These are phyloP conservation scores for Drosophila eugracilis DNA, from an alignment of 1,140 invertebrate species.

Conservation along the genomic window DNA sequence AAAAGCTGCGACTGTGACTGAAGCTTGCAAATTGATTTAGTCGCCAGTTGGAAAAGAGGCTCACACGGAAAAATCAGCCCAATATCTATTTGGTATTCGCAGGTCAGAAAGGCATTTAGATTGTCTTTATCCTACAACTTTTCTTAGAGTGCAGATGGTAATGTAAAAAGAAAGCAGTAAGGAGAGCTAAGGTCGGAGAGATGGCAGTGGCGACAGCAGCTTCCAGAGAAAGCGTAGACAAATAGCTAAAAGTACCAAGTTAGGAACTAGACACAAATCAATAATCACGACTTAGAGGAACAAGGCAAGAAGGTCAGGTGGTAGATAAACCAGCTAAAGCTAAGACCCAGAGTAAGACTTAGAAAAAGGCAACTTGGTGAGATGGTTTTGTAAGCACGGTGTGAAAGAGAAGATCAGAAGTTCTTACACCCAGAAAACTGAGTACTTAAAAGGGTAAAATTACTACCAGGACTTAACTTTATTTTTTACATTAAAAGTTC, in stretches of 20 bases:
- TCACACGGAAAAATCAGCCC: not conserved
- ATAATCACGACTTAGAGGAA: not conserved
- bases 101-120: no score
- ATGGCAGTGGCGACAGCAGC: not conserved
- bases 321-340: no score
- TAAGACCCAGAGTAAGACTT: no score
- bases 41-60: conserved; percentile 20
- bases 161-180: conserved; percentile 5
- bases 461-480: no score
- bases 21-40: conserved; percentile 55
- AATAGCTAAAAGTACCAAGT: conserved; percentile 14
- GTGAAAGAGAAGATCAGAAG: no score
- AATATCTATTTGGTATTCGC: not conserved
- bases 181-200: conserved; percentile 19
- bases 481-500: no score
- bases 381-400: no score
- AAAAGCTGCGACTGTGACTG: conserved; percentile 21
- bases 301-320: not conserved
- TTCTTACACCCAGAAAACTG: no score
- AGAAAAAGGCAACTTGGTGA: no score
- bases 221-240: conserved; percentile 2
- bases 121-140: no score
- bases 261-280: not conserved
- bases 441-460: no score
- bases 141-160: conserved; percentile 4